These are phyloP conservation scores for Malacoraja senta DNA, from an alignment of 2,797 vertebrate species.

Conservation along the genomic window DNA sequence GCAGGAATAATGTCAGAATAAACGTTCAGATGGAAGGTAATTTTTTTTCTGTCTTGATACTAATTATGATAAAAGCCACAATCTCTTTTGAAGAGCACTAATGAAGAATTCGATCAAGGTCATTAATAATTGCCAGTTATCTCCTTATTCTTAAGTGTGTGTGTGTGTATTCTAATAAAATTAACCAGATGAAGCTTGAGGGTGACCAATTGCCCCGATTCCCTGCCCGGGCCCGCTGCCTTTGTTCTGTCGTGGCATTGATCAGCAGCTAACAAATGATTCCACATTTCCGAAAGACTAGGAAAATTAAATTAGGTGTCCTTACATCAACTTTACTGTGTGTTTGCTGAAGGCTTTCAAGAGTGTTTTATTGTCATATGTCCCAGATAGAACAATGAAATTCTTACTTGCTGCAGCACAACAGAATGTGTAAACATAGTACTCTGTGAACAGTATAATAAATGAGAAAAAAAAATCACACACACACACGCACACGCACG, in stretches of 20 bases:
- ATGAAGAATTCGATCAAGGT: neutral
- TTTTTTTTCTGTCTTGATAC: neutral
- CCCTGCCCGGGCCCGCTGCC: neutral
- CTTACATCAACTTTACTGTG: neutral
- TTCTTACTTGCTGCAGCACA: too few species aligned
- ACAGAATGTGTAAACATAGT: too few species aligned
- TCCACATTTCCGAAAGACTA: neutral
- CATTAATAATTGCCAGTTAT: neutral
- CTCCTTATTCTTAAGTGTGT: neutral
- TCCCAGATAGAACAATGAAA: too few species aligned
- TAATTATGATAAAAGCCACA: neutral
- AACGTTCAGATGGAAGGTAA: neutral
- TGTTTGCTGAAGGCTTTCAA: neutral
- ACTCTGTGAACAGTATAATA: too few species aligned
- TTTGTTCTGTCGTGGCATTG: neutral
- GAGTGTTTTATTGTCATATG: too few species aligned
- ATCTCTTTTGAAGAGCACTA: neutral
- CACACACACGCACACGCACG: too few species aligned
- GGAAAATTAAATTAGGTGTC: too few species aligned
- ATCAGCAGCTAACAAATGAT: conserved; percentile 8
- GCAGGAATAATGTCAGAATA: neutral
- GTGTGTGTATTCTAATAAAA: neutral
- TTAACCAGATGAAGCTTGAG: neutral
- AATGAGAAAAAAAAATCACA: too few species aligned
- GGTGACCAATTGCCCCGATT: neutral